Percentiles rank a stretch among this genome's conserved stretches.
These are phyloP conservation scores for Desmophyllum pertusum DNA, from an alignment of 92 coral and sea anemone genomes.

Conservation along the genomic window DNA sequence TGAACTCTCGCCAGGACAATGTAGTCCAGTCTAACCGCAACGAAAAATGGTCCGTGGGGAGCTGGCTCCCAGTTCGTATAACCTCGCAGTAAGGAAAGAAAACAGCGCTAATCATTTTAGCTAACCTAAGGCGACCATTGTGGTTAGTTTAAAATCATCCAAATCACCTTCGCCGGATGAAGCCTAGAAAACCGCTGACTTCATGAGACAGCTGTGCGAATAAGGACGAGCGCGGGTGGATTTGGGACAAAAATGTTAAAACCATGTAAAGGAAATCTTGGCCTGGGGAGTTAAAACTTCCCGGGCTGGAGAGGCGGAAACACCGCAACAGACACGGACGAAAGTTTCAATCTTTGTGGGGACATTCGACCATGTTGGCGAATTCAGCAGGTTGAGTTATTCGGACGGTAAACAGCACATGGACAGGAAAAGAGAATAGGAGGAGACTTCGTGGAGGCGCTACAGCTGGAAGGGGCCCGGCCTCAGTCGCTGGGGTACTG, in stretches of 20 bases:
- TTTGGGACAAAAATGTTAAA: conserved; percentile 83
- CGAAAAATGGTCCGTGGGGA: conserved; percentile 32
- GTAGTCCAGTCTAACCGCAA: neutral
- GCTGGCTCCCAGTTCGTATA: conserved; percentile 4
- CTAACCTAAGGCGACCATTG: conserved; percentile 15
- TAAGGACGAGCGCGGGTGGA: conserved; percentile 74
- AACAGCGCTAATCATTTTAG: neutral
- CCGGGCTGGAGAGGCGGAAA: conserved; percentile 65
- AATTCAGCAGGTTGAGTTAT: conserved; percentile 84
- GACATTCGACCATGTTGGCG: conserved; percentile 92
- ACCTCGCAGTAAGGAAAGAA: conserved; percentile 20
- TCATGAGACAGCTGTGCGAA: conserved; percentile 85
- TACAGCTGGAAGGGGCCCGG: conserved; percentile 80
- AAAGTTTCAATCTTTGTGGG: conserved; percentile 81
- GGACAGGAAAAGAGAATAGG: conserved; percentile 75
- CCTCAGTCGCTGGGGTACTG: conserved; percentile 84
- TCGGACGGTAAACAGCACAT: conserved; percentile 59
- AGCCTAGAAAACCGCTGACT: conserved; percentile 40
- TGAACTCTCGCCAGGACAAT: neutral
- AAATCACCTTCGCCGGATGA: conserved; percentile 36
- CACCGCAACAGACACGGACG: conserved; percentile 74
- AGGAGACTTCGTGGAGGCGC: conserved; percentile 95
- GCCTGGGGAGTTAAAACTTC: conserved; percentile 64
- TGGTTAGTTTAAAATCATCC: neutral
- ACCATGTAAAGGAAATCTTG: conserved; percentile 80